Percentiles rank a stretch among this genome's conserved stretches.
Conservation (phyloP, 1,140 invertebrate species). For the Pemphigus obesinymphae region DNA sequence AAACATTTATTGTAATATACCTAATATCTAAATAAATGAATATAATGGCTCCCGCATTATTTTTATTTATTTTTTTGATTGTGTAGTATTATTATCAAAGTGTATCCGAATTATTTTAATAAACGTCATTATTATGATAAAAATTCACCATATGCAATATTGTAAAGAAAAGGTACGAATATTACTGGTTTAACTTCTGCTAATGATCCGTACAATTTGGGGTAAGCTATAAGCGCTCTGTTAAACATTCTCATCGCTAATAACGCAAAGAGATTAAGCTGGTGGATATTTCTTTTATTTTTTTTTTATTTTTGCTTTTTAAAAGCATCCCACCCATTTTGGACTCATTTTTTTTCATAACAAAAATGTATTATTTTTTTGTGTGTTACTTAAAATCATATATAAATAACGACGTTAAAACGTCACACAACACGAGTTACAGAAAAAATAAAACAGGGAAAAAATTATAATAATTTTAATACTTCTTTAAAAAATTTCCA, state of each 20-base stretch:
- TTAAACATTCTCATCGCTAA: slow-evolving; percentile 3
- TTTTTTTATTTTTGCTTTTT: neutral
- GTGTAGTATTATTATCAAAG: neutral
- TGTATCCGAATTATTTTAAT: neutral
- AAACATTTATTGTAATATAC: neutral
- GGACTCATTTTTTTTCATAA: neutral
- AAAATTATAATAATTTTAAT: too few species aligned
- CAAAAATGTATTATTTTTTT: neutral
- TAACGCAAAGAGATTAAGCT: neutral
- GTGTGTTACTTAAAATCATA: neutral
- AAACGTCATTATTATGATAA: neutral
- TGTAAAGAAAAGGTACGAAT: neutral
- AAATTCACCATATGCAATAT: neutral
- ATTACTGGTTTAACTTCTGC: neutral
- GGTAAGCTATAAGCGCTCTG: neutral
- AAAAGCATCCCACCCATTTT: neutral
- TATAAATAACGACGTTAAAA: neutral
- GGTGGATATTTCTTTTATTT: neutral
- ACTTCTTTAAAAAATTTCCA: too few species aligned
- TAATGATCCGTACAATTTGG: neutral
- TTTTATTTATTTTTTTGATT: neutral
- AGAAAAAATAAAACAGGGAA: too few species aligned
- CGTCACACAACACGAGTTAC: neutral
- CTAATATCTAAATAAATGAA: neutral
- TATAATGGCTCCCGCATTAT: neutral